Evolutionary conservation across 2,888 invertebrate genomes (phyloP), one percentile per base, ranked within the genome.

Genomic region (Pandemis corylana): DNA sequence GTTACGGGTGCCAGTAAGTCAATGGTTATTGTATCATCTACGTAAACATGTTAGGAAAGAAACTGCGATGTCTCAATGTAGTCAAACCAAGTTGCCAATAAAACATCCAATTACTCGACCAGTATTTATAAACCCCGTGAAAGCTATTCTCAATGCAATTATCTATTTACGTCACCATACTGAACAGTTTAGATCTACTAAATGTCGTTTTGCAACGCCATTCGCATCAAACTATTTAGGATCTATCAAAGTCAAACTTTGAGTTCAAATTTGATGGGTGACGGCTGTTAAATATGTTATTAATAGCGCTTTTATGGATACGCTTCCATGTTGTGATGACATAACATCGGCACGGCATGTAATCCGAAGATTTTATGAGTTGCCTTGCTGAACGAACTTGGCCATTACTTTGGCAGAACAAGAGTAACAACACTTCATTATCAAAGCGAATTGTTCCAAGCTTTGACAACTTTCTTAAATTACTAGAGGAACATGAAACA

Each of bases 61-160:
- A 64, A 64, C 64, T 44, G 44, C 64, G 13, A 64, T 64, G 64
- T 12, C 64, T 46, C 64, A 64, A 64, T 46, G 12, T 36, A 64
- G 46, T 46, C 44, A 46, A 65, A 65, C 65, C 6, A 28, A 36
- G 41, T 44, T 9, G 49, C 7, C 65, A 65, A 51, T 65, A 65
- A 65, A 65, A 49, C 46, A 7, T 62, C 28, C 65, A 65, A 65
- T 65, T 65, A 65, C 65, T 49, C 7, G 65, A 36, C 65, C 36
- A 51, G 65, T 65, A 49, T 49, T 65, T 36, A 28, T 28, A 65
- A 49, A 49, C 4, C 49, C 49, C n/a, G 65, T 49, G 65, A 65
- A 65, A 65, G 65, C 49, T 28, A 49, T 65, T 59, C 65, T 65
- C 46, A 15, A n/a, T 49, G 13, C 65, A 65, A 65, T 65, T 65